phyloP scores from a whole-genome alignment of 2,888 invertebrate species.

The Drosophila prostipennis region DNA sequence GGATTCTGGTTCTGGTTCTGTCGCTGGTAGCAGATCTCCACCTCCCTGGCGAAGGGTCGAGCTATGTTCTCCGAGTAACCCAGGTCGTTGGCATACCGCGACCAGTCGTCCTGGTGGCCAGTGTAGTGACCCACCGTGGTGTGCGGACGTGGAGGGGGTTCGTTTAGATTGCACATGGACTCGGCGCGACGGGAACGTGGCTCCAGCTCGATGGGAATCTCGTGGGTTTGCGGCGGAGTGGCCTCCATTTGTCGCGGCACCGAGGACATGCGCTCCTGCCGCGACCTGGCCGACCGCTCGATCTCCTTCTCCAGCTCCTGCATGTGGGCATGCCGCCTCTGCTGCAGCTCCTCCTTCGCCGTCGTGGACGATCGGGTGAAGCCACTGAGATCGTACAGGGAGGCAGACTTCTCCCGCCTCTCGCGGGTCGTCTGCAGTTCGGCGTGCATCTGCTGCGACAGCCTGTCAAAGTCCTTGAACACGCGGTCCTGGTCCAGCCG shows the following conservation, averaged over 20 bases:
- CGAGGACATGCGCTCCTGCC: constrained; percentile 64
- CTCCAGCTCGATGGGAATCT: constrained; percentile 73
- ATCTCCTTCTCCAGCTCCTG: constrained; percentile 76
- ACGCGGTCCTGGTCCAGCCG: constrained; percentile 81
- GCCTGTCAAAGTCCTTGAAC: constrained; percentile 84
- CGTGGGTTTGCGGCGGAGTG: constrained; percentile 26
- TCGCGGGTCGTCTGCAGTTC: constrained; percentile 79
- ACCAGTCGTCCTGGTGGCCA: constrained; percentile 84
- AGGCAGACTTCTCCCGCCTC: constrained; percentile 74
- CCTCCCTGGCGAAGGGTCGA: constrained; percentile 82
- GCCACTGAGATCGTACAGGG: constrained; percentile 78
- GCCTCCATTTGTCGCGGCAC: constrained; percentile 52
- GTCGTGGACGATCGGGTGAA: constrained; percentile 26
- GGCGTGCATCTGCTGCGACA: constrained; percentile 81
- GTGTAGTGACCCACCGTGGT: constrained; percentile 57
- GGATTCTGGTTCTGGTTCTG: constrained; percentile 28
- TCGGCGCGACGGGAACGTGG: constrained; percentile 74
- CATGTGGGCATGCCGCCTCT: constrained; percentile 76
- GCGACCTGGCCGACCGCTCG: constrained; percentile 70
- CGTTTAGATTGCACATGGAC: constrained; percentile 79
- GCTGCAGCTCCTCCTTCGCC: constrained; percentile 64
- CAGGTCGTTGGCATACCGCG: constrained; percentile 84
- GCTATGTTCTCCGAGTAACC: constrained; percentile 83
- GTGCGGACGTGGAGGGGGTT: constrained; percentile 55
- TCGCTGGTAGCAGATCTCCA: constrained; percentile 82